phyloP scores from a whole-genome alignment of 1,140 invertebrate species.

The Glossosoma conforme region DNA sequence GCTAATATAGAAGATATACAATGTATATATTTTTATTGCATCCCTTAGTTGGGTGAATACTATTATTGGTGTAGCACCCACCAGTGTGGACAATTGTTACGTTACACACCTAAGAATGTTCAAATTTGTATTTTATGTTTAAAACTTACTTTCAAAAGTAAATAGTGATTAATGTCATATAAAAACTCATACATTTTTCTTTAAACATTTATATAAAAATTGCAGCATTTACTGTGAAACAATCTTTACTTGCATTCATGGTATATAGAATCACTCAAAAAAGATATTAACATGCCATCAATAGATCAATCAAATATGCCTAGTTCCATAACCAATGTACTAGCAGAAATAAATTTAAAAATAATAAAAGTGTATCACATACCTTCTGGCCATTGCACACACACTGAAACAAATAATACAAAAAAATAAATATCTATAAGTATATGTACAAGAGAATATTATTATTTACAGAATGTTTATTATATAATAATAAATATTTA shows the following conservation, averaged over 20 bases:
- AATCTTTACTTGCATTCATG: conserved; percentile 32
- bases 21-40: too few species aligned
- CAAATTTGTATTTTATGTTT: background rate
- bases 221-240: conserved; percentile 31
- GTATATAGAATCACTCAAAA: conserved; percentile 31
- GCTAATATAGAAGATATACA: too few species aligned
- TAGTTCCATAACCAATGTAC: conserved; percentile 32
- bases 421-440: conserved; percentile 25
- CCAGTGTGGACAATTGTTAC: background rate
- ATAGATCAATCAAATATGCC: conserved; percentile 32
- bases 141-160: background rate
- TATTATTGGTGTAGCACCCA: too few species aligned
- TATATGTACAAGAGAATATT: too few species aligned
- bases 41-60: too few species aligned
- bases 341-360: conserved; percentile 26
- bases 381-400: conserved; percentile 85
- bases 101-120: background rate
- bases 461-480: too few species aligned
- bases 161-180: conserved; percentile 15
- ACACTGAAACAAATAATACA: conserved; percentile 64
- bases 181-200: conserved; percentile 5
- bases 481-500: too few species aligned
- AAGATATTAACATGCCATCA: conserved; percentile 31
- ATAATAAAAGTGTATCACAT: conserved; percentile 42
- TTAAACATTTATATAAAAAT: conserved; percentile 23